Evolutionary conservation across 2,113 vertebrate species (phyloP), one percentile per base, ranked within the genome.

Genomic region (Amphilophus citrinellus): DNA sequence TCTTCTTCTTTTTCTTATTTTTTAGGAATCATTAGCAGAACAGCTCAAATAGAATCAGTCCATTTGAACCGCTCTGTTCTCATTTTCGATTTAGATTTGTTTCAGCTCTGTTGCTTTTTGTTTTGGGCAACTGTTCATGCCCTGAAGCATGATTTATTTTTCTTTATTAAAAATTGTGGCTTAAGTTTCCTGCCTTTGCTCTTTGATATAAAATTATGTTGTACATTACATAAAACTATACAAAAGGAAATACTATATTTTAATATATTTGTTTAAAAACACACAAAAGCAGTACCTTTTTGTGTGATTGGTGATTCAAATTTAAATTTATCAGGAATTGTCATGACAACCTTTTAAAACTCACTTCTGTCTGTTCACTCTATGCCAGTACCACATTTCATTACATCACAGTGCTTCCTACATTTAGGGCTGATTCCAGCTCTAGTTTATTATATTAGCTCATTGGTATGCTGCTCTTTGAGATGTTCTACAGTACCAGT

Each of bases 281-380:
- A 73, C 63, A 59, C 27, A 50, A 9, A 7, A 18, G 17, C 7
- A 63, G 10, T 27, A 20, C 27, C 17, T 10, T 82, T 68, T 62
- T 65, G 13, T 53, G 62, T 79, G n/a, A 62, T 50, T 79, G 44
- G 42, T 63, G 60, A 35, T 62, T 84, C 3, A 47, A 30, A 73
- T 73, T 53, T 20, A 53, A 17, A 62, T 62, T 3, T 42, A 3
- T 58, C 35, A 20, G 14, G 32, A 59, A 17, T 60, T 57, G 76
- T 44, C 22, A 62, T 27, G 37, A 59, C 59, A 84, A 15, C 76
- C 39, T 83, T 14, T 87, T 76, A 7, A 82, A 82, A 79, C 9
- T 56, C 73, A 76, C 30, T 76, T 56, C 14, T 56, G 3, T 60
- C 20, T 57, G 27, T 60, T 76, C 61, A 14, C 11, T 50, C 42